These are phyloP conservation scores for Tholera decimalis DNA, from an alignment of 2,888 invertebrate species.

Conservation along the genomic window DNA sequence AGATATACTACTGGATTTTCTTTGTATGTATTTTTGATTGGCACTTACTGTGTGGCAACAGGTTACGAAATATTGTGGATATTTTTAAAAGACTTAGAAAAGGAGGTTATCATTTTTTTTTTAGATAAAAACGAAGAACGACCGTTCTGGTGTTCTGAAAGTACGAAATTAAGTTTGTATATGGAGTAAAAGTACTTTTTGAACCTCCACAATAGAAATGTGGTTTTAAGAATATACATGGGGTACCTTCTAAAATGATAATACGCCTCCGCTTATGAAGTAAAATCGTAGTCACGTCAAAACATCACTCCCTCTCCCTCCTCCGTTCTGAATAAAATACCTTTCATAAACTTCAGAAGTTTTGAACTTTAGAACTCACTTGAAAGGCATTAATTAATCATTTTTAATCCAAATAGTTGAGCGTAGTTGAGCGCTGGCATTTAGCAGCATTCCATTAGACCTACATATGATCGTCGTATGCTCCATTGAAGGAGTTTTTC, in stretches of 20 bases:
- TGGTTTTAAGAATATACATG: too few relatives aligned
- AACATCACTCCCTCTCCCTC: neutral
- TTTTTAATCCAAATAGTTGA: slow-evolving; percentile 60
- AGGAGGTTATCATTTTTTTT: too few relatives aligned
- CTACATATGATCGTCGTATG: slow-evolving; percentile 65
- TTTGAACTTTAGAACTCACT: slow-evolving; percentile 44
- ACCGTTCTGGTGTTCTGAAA: too few relatives aligned
- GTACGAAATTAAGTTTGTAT: too few relatives aligned
- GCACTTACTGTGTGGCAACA: slow-evolving; percentile 2
- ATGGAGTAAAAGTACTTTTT: too few relatives aligned
- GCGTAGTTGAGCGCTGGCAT: slow-evolving; percentile 46
- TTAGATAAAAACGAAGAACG: too few relatives aligned
- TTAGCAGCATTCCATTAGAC: slow-evolving; percentile 50
- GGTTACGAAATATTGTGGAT: neutral
- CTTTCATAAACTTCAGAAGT: slow-evolving; percentile 37
- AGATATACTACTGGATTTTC: slow-evolving; percentile 33
- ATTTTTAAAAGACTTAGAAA: too few relatives aligned
- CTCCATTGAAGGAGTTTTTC: slow-evolving; percentile 73
- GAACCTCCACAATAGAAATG: too few relatives aligned
- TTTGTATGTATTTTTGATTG: slow-evolving; percentile 26
- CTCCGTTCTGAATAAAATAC: slow-evolving; percentile 47
- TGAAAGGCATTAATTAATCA: slow-evolving; percentile 55
- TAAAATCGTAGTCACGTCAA: slow-evolving; percentile 19
- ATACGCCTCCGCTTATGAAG: slow-evolving; percentile 32
- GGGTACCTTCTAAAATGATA: neutral